Conservation (phyloP, 2,113 vertebrate species). For the Tricholaema leucomelas region DNA sequence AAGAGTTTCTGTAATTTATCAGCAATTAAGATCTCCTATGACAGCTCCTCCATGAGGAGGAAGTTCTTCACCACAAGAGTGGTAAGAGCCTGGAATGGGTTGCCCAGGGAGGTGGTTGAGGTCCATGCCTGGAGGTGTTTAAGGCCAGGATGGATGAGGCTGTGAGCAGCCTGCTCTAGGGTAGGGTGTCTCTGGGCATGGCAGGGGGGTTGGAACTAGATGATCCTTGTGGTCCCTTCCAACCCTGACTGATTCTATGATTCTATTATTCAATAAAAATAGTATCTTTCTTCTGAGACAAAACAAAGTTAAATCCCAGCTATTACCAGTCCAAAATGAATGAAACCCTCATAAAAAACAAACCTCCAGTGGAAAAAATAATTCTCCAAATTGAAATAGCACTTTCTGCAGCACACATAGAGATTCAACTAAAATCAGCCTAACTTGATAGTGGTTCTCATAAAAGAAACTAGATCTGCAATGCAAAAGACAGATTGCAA, state of each 20-base stretch:
- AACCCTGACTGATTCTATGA: too few relatives aligned
- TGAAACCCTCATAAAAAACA: background rate
- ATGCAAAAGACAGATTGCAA: background rate
- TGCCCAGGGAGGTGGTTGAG: too few relatives aligned
- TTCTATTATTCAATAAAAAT: background rate
- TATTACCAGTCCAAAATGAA: background rate
- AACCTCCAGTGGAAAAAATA: background rate
- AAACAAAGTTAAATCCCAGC: background rate
- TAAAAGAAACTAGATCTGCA: background rate
- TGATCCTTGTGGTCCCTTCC: too few relatives aligned
- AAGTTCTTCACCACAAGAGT: too few relatives aligned
- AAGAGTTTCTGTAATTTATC: too few relatives aligned
- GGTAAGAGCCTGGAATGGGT: too few relatives aligned
- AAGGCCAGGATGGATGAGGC: too few relatives aligned
- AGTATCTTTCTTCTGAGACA: background rate
- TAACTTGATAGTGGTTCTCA: background rate
- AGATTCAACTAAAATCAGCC: background rate
- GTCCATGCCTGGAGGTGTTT: too few relatives aligned
- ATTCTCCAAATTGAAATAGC: background rate
- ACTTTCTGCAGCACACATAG: background rate
- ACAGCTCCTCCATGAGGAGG: too few relatives aligned
- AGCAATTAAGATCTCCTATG: background rate
- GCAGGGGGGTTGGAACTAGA: too few relatives aligned
- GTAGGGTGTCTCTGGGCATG: too few relatives aligned
- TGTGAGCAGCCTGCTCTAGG: too few relatives aligned